phyloP scores from a whole-genome alignment of 2,888 invertebrate species.

The Penaeus monodon region DNA sequence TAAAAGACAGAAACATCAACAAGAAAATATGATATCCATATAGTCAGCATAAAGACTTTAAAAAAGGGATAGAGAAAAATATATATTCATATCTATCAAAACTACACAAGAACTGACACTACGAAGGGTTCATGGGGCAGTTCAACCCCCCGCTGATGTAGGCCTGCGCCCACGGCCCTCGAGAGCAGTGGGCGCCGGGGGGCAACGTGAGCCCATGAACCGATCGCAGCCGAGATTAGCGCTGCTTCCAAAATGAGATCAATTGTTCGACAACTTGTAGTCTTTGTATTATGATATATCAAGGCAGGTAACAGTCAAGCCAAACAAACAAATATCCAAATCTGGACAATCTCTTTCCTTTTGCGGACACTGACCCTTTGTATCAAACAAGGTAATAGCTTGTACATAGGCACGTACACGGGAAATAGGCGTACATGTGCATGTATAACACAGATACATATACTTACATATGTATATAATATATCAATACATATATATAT shows the following conservation, averaged over 20 bases:
- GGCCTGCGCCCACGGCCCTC: no score
- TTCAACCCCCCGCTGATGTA: no score
- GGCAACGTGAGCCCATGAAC: not conserved
- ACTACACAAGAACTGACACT: not conserved
- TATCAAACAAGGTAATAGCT: slow-evolving; percentile 1
- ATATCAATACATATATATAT: no score
- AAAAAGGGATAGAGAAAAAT: not conserved
- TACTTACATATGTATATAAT: no score
- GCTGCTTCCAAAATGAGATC: slow-evolving; percentile 42
- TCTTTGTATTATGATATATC: slow-evolving; percentile 37
- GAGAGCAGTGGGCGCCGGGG: no score
- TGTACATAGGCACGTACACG: not conserved
- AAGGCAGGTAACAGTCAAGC: slow-evolving; percentile 40
- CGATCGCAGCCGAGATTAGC: not conserved
- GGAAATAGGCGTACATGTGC: no score
- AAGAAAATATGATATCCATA: not conserved
- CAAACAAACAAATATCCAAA: slow-evolving; percentile 26
- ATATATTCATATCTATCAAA: not conserved
- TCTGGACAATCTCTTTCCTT: slow-evolving; percentile 31
- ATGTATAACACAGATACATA: no score
- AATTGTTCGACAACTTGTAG: slow-evolving; percentile 37
- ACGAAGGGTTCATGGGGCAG: no score
- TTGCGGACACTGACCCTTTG: slow-evolving; percentile 15
- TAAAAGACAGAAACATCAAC: not conserved
- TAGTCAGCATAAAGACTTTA: slow-evolving; percentile 4